phyloP scores from a whole-genome alignment of 2,113 vertebrate species.

The Gasterosteus aculeatus region DNA sequence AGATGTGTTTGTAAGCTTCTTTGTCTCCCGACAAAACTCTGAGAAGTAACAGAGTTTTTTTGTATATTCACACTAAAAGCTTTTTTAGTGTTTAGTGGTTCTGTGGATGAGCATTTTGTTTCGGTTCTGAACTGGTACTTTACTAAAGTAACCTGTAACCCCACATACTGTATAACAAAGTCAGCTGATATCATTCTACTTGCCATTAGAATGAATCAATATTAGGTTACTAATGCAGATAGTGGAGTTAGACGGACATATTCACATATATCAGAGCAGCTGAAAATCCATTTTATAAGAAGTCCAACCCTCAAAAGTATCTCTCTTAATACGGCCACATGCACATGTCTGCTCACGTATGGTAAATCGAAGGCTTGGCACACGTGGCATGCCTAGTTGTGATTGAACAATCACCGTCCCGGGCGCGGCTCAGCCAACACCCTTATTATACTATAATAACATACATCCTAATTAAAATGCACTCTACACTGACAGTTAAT shows the following conservation, averaged over 20 bases:
- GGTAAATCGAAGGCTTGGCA: background rate
- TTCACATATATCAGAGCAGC: background rate
- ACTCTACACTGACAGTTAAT: conserved; percentile 1
- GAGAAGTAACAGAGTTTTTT: no score
- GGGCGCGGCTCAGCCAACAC: background rate
- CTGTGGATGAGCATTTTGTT: background rate
- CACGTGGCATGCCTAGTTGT: background rate
- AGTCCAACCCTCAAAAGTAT: background rate
- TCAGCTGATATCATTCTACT: no score
- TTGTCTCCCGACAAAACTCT: no score
- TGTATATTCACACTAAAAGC: no score
- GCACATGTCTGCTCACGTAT: background rate
- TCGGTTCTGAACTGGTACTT: no score
- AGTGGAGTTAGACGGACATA: background rate
- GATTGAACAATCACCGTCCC: background rate
- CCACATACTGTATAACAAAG: no score
- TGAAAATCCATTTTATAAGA: background rate
- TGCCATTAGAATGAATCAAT: no score
- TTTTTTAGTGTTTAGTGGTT: no score
- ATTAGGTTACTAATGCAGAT: background rate
- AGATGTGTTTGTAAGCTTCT: no score
- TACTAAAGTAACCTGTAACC: no score
- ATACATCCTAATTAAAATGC: background rate
- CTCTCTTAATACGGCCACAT: background rate
- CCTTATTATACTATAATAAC: background rate